Conservation (phyloP, 1,140 invertebrate species). For the Saccostrea cuccullata region DNA sequence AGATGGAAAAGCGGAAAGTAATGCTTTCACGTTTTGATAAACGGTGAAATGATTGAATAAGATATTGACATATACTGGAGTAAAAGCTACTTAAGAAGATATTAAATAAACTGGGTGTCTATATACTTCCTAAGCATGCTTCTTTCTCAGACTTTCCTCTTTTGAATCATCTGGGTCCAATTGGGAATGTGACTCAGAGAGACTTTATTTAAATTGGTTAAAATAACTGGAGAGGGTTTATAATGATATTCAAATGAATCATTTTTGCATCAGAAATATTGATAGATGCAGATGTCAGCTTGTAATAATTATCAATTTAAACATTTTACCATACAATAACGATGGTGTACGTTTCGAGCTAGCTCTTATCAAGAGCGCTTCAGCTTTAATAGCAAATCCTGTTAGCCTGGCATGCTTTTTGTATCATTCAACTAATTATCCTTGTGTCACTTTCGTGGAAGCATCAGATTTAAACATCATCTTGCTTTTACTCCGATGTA, state of each 20-base stretch:
- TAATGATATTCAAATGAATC: conserved; percentile 3
- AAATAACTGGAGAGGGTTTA: not conserved
- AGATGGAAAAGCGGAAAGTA: too few relatives aligned
- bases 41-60: too few relatives aligned
- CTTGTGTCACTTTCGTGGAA: conserved; percentile 1
- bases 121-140: too few relatives aligned
- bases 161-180: too few relatives aligned
- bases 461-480: conserved; percentile 29
- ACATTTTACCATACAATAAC: conserved; percentile 25
- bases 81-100: too few relatives aligned
- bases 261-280: not conserved
- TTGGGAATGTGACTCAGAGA: too few relatives aligned
- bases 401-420: conserved; percentile 25
- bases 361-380: not conserved
- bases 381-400: conserved; percentile 1
- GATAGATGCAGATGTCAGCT: conserved; percentile 19
- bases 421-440: conserved; percentile 29
- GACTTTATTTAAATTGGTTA: not conserved
- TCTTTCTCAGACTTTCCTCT: too few relatives aligned
- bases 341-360: not conserved
- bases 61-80: too few relatives aligned
- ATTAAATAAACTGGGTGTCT: too few relatives aligned
- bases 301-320: conserved; percentile 30
- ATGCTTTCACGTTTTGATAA: too few relatives aligned
- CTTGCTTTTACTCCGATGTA: conserved; percentile 34